phyloP scores from a whole-genome alignment of 2,797 vertebrate species.

The Anguilla marmorata region DNA sequence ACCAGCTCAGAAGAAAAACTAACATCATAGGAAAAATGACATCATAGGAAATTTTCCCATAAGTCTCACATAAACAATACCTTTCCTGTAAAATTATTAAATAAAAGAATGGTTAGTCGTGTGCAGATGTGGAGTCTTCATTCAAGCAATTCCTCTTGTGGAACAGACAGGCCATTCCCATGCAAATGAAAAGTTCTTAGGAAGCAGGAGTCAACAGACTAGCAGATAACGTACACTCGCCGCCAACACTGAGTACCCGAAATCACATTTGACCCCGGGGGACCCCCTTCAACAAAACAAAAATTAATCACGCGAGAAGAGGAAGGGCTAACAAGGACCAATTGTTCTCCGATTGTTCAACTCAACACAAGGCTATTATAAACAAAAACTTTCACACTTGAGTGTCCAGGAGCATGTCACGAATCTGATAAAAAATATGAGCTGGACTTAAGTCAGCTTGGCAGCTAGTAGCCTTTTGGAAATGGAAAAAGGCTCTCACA shows the following conservation, averaged over 20 bases:
- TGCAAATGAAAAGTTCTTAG: constrained; percentile 37
- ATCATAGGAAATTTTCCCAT: constrained; percentile 1
- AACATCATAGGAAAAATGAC: not conserved
- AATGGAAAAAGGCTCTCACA: not conserved
- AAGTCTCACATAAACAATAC: not conserved
- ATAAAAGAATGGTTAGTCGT: constrained; percentile 32
- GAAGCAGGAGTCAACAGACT: constrained; percentile 38
- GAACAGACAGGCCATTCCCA: constrained; percentile 34
- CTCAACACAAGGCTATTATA: not conserved
- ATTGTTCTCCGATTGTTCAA: not conserved
- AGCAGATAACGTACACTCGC: constrained; percentile 35
- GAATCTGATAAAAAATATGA: not conserved
- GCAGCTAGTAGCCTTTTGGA: not conserved
- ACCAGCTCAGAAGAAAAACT: not conserved
- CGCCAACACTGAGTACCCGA: not conserved
- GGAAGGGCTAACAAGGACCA: not conserved
- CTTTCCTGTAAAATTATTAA: not conserved
- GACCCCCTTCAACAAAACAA: not conserved
- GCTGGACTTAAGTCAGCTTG: not conserved
- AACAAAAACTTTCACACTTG: not conserved
- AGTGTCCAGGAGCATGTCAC: not conserved
- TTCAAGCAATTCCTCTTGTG: constrained; percentile 25
- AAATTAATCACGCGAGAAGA: not conserved
- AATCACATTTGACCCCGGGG: constrained; percentile 27
- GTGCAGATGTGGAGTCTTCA: constrained; percentile 26